phyloP scores from a whole-genome alignment of 2,888 invertebrate species.

The Venusia cambrica region DNA sequence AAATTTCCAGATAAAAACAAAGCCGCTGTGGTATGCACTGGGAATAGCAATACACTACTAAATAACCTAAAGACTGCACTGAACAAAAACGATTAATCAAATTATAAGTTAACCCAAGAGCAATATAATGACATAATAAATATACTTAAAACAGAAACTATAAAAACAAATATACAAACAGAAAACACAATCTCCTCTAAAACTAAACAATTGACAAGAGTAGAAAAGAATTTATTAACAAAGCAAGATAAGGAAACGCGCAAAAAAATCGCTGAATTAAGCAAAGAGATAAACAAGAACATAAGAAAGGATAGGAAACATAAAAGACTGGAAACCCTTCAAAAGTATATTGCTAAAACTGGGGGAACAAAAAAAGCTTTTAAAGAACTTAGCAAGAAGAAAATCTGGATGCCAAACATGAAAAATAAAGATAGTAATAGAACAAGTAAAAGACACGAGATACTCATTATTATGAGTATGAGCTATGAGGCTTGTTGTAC shows the following conservation, averaged over 20 bases:
- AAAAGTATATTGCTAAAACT: too few species aligned
- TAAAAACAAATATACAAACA: background rate
- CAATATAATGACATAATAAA: background rate
- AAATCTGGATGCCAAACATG: conserved; percentile 1
- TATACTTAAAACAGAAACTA: too few species aligned
- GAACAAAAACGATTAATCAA: too few species aligned
- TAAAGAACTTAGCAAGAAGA: background rate
- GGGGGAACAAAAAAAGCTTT: conserved; percentile 1
- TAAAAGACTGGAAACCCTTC: too few species aligned
- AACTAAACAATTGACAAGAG: background rate
- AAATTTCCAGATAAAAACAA: background rate
- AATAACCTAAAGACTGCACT: too few species aligned
- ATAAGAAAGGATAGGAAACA: too few species aligned
- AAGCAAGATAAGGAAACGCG: background rate
- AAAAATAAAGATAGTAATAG: background rate
- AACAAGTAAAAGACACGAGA: too few species aligned
- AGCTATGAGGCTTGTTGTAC: too few species aligned
- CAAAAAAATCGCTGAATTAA: background rate
- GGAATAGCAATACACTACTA: too few species aligned
- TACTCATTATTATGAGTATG: too few species aligned
- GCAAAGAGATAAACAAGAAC: background rate
- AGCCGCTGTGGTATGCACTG: background rate
- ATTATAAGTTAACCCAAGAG: background rate
- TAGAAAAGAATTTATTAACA: background rate
- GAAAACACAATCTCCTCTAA: background rate